Evolutionary conservation across 2,888 invertebrate genomes (phyloP), one percentile per base, ranked within the genome.

Genomic region (Cantharis rustica): DNA sequence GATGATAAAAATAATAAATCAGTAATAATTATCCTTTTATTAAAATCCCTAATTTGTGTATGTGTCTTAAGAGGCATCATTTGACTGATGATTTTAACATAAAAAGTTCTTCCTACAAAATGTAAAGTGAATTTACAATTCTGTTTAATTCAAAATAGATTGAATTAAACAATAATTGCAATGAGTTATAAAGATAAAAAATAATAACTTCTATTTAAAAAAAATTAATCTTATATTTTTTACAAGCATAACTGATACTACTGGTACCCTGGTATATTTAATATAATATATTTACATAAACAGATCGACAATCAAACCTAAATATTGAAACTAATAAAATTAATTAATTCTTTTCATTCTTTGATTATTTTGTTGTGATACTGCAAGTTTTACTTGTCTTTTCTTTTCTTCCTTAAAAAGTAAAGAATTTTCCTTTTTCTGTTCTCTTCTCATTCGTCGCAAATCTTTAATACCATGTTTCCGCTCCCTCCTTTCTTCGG

Each of bases 321-420:
- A 31, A 31, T 31, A 13, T 31, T 5, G 13, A 0, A 31, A 47
- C 7, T 31, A 31, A 47, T n/a, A 13, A 31, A 13, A 31, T 31
- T n/a, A 31, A 31, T 47, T 47, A 47, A 47, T 47, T 7, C n/a
- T n/a, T n/a, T 47, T 47, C 47, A 47, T 47, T 47, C 47, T 47
- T n/a, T 47, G n/a, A 47, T n/a, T 47, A 47, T 47, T n/a, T 47
- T n/a, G 47, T n/a, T 47, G 47, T 9, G 47, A 47, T 7, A 47
- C n/a, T 47, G 92, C 88, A 69, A 95, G 93, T 86, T 95, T 95
- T 84, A 93, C 93, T 85, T 95, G 95, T 3, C 93, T 89, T 84
- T 95, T 95, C 88, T 95, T 94, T 84, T 96, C 96, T 82, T 96
- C 95, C 85, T 95, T 96, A 86, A 97, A 97, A 0, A 95, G 96